Percentiles rank a stretch among this genome's conserved stretches.
phyloP scores from a whole-genome alignment of 2,113 vertebrate species.

The Poeciliopsis prolifica region DNA sequence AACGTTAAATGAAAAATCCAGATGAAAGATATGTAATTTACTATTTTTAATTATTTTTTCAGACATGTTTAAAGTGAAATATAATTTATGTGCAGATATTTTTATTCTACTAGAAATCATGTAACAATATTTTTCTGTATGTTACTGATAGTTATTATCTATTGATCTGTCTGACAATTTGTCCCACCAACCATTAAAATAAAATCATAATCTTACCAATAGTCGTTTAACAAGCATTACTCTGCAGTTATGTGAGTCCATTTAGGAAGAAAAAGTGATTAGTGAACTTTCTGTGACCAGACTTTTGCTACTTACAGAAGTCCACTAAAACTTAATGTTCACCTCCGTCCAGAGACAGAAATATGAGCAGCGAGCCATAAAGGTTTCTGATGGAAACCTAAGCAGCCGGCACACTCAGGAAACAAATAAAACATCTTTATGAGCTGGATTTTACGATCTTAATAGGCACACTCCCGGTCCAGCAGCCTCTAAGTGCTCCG shows the following conservation, averaged over 20 bases:
- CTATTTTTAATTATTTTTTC: too few relatives aligned
- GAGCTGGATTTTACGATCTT: constrained; percentile 69
- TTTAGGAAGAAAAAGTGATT: constrained; percentile 19
- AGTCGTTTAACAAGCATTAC: background rate
- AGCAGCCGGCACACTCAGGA: constrained; percentile 69
- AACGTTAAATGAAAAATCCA: too few relatives aligned
- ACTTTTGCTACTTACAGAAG: constrained; percentile 53
- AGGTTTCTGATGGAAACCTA: constrained; percentile 67
- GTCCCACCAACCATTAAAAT: background rate
- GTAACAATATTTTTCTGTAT: too few relatives aligned
- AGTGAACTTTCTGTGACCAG: constrained; percentile 56
- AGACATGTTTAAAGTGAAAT: too few relatives aligned
- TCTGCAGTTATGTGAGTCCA: background rate
- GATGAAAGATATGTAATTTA: too few relatives aligned
- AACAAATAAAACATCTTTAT: constrained; percentile 79
- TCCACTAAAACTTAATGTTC: constrained; percentile 59
- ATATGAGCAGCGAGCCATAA: constrained; percentile 64
- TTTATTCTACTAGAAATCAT: too few relatives aligned
- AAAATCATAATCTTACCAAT: background rate
- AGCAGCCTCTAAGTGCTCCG: constrained; percentile 67
- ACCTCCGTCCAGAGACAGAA: constrained; percentile 60
- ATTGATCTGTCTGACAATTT: background rate
- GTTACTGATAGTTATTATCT: too few relatives aligned
- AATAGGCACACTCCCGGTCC: constrained; percentile 58
- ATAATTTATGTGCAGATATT: too few relatives aligned